Evolutionary conservation across 2,113 vertebrate genomes (phyloP).

Genomic region (Glaucomys volans): DNA sequence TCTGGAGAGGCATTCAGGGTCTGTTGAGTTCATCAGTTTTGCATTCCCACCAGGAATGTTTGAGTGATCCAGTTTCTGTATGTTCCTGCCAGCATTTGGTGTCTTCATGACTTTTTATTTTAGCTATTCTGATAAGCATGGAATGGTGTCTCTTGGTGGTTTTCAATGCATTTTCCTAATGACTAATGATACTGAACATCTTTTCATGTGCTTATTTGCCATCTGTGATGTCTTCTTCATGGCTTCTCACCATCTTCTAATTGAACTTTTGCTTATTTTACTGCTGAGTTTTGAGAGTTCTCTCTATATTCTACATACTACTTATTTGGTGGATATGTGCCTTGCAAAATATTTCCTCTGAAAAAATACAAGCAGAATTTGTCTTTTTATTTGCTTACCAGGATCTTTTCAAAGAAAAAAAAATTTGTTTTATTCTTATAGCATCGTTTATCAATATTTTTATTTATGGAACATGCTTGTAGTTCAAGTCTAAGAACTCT

Average conservation of each 20-base stretch:
- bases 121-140: neutral
- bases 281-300: conserved; percentile 11
- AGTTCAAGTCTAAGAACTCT: neutral
- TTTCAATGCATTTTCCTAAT: neutral
- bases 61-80: neutral
- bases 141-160: neutral
- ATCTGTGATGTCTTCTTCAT: neutral
- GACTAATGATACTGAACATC: neutral
- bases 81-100: neutral
- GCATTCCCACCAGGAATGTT: neutral
- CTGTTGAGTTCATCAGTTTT: neutral
- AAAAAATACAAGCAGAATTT: neutral
- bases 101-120: neutral
- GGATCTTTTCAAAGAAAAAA: neutral
- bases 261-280: neutral
- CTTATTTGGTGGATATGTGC: neutral
- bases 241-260: neutral
- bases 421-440: neutral
- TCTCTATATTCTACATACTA: neutral
- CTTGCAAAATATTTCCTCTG: neutral
- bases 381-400: neutral
- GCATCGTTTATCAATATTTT: neutral
- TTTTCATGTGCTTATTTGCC: neutral
- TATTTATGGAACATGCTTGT: neutral
- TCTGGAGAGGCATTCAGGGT: neutral